phyloP scores from a whole-genome alignment of 2,797 vertebrate genomes.

The Phrynocephalus vlangalii region DNA sequence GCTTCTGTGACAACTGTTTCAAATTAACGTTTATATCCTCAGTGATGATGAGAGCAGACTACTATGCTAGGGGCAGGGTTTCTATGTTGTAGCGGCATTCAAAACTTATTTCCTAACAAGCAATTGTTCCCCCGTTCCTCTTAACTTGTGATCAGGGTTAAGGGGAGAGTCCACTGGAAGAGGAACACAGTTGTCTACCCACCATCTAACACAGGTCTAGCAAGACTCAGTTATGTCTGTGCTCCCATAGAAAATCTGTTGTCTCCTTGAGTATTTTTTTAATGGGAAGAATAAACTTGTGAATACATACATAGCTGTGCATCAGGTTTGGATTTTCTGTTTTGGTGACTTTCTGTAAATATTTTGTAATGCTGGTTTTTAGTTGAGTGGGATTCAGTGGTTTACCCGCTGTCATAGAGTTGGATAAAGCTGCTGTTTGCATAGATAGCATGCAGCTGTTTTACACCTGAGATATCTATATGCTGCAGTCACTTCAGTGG shows the following conservation, averaged over 20 bases:
- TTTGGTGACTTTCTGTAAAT: conserved; percentile 78
- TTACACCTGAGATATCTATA: conserved; percentile 38
- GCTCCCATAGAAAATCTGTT: conserved; percentile 48
- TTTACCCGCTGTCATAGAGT: conserved; percentile 63
- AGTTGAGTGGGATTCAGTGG: conserved; percentile 75
- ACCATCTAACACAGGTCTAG: fast-evolving
- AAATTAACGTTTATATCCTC: conserved; percentile 53
- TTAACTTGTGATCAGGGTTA: conserved; percentile 53
- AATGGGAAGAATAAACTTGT: conserved; percentile 53
- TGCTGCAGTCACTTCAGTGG: conserved; percentile 65
- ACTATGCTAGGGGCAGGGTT: conserved; percentile 47
- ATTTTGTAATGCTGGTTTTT: conserved; percentile 79
- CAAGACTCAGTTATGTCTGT: background rate
- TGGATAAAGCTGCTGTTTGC: conserved; percentile 56
- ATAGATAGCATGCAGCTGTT: conserved; percentile 61
- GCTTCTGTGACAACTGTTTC: conserved; percentile 84
- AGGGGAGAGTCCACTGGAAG: background rate
- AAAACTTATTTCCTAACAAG: conserved; percentile 26
- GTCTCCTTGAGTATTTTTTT: conserved; percentile 58
- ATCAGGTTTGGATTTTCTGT: conserved; percentile 70
- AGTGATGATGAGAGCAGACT: conserved; percentile 42
- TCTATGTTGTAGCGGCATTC: conserved; percentile 34
- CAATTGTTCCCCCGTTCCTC: conserved; percentile 47
- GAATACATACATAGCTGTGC: conserved; percentile 47
- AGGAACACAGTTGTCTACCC: background rate